Percentiles rank a stretch among this genome's conserved stretches.
Conservation (phyloP, 2,888 invertebrate genomes). For the Synanthedon andrenaeformis region DNA sequence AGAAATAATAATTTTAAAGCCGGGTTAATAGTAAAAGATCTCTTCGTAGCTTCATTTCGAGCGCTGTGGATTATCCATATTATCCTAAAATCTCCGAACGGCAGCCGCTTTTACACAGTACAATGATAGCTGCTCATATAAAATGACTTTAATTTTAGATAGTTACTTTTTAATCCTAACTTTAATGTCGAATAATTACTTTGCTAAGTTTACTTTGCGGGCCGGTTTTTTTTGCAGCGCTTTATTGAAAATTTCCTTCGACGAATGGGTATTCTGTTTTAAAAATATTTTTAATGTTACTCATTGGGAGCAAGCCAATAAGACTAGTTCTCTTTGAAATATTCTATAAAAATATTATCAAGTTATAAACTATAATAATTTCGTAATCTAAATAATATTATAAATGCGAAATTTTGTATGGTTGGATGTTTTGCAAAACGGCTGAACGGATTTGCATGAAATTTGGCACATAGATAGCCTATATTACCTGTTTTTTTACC, state of each 20-base stretch:
- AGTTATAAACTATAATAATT: too few relatives aligned
- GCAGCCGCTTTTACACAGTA: constrained; percentile 34
- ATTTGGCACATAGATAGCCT: too few relatives aligned
- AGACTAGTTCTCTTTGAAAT: too few relatives aligned
- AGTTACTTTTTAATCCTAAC: constrained; percentile 36
- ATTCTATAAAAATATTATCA: too few relatives aligned
- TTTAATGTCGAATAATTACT: constrained; percentile 37
- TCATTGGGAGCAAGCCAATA: too few relatives aligned
- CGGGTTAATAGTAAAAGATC: background rate
- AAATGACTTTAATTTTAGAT: constrained; percentile 48
- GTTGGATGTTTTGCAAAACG: too few relatives aligned
- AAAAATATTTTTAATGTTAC: background rate
- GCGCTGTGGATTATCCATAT: constrained; percentile 57
- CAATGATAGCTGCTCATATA: constrained; percentile 45
- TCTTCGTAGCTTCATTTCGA: constrained; percentile 41
- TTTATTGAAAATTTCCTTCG: constrained; percentile 18
- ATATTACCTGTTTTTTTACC: too few relatives aligned
- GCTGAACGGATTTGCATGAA: too few relatives aligned
- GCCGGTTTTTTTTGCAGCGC: constrained; percentile 13
- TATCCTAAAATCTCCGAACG: constrained; percentile 56
- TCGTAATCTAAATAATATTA: too few relatives aligned
- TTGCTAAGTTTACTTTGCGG: constrained; percentile 18
- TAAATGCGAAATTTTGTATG: too few relatives aligned
- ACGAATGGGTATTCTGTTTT: constrained; percentile 13
- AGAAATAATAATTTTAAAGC: constrained; percentile 52